Evolutionary conservation across 2,113 vertebrate species (phyloP).

Genomic region (Hymenochirus boettgeri): DNA sequence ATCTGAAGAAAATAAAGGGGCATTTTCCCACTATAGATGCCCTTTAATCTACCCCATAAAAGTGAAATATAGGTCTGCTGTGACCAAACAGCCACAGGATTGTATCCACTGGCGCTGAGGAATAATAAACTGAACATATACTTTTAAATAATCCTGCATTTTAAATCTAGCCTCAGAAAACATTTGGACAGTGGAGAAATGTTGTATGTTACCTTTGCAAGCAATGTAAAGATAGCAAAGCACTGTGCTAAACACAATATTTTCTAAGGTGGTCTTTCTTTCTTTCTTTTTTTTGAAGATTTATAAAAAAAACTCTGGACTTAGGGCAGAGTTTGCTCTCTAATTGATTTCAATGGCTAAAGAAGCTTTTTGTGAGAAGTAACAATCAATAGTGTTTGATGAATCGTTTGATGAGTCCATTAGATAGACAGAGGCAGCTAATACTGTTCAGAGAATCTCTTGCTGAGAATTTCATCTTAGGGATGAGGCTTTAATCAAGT

Average conservation of each 20-base stretch:
- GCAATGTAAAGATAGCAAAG: not conserved
- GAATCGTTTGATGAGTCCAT: slow-evolving; percentile 8
- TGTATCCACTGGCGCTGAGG: too few relatives aligned
- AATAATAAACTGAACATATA: too few relatives aligned
- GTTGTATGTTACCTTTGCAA: too few relatives aligned
- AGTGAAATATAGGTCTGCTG: too few relatives aligned
- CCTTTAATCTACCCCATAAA: too few relatives aligned
- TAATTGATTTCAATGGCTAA: slow-evolving; percentile 16
- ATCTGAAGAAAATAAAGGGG: too few relatives aligned
- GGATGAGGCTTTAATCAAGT: slow-evolving; percentile 5
- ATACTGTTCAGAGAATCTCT: slow-evolving; percentile 3
- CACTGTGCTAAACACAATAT: not conserved
- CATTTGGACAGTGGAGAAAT: too few relatives aligned
- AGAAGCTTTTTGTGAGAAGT: slow-evolving; percentile 12
- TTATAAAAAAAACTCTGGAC: not conserved
- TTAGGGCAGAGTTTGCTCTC: not conserved
- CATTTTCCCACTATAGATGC: too few relatives aligned
- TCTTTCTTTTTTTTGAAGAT: too few relatives aligned
- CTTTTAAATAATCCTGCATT: too few relatives aligned
- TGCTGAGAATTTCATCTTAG: not conserved
- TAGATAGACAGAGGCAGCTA: not conserved
- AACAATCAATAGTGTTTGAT: slow-evolving; percentile 22
- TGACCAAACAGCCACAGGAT: too few relatives aligned
- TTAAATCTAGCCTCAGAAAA: too few relatives aligned
- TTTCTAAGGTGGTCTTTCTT: slow-evolving; percentile 19